Conservation (phyloP, 2,113 vertebrate genomes). For the Hydrochoerus hydrochaeris region DNA sequence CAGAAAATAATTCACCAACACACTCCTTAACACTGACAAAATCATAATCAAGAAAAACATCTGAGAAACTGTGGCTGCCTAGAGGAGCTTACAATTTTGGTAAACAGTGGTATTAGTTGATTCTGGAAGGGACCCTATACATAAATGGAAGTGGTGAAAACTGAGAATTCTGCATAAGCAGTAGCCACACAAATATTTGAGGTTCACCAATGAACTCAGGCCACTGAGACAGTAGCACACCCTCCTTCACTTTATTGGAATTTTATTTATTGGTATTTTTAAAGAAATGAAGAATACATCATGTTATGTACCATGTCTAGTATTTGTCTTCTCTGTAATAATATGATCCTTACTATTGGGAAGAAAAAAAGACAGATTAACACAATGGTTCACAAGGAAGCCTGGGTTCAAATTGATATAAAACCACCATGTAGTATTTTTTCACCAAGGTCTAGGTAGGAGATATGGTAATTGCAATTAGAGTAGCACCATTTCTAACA, state of each 20-base stretch:
- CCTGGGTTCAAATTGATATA: not conserved
- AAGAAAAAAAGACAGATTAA: not conserved
- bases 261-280: not conserved
- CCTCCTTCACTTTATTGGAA: not conserved
- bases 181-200: not conserved
- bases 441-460: not conserved
- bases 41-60: not conserved
- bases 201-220: not conserved
- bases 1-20: not conserved
- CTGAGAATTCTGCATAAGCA: not conserved
- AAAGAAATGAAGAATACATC: not conserved
- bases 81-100: not conserved
- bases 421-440: not conserved
- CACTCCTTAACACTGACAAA: not conserved
- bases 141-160: not conserved
- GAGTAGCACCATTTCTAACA: not conserved
- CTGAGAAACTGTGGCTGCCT: not conserved
- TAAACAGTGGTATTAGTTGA: not conserved
- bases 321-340: not conserved
- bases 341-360: not conserved
- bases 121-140: not conserved
- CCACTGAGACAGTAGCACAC: rapidly evolving
- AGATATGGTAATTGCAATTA: not conserved
- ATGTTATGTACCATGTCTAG: too few species aligned
- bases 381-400: not conserved